phyloP scores from a whole-genome alignment of 2,113 vertebrate species.

The Podarcis cretensis region DNA sequence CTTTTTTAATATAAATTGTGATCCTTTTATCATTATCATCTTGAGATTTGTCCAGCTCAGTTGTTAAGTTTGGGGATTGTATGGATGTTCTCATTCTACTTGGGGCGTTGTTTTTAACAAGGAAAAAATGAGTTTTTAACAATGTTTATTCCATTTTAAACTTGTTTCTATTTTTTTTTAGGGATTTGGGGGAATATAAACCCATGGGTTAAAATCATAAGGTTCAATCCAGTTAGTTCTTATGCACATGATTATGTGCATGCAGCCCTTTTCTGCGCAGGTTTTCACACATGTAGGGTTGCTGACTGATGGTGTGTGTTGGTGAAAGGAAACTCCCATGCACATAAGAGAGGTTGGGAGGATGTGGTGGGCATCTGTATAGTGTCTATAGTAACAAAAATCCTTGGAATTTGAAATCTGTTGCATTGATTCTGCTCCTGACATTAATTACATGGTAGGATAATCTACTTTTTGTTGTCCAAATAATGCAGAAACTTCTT shows the following conservation, averaged over 20 bases:
- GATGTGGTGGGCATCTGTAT: background rate
- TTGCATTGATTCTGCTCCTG: slow-evolving; percentile 36
- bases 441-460: slow-evolving; percentile 39
- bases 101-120: slow-evolving; percentile 59
- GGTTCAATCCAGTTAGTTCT: background rate
- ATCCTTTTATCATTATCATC: slow-evolving; percentile 53
- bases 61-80: slow-evolving; percentile 8
- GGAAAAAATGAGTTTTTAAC: slow-evolving; percentile 12
- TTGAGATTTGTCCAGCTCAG: slow-evolving; percentile 52
- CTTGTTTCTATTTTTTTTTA: slow-evolving; percentile 36
- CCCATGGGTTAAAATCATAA: slow-evolving; percentile 18
- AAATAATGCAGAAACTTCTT: slow-evolving; percentile 41
- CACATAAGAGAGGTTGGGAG: background rate
- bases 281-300: background rate
- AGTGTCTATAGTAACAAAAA: background rate
- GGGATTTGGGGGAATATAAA: background rate
- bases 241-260: background rate
- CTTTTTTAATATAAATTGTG: slow-evolving; percentile 45
- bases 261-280: background rate
- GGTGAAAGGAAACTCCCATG: background rate
- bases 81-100: slow-evolving; percentile 45
- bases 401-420: slow-evolving; percentile 28
- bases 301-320: slow-evolving; percentile 13
- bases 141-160: slow-evolving; percentile 38
- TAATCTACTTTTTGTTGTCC: slow-evolving; percentile 30